These are phyloP conservation scores for Stenotaenia linearis DNA, from an alignment of 2,888 invertebrate species.

Conservation along the genomic window DNA sequence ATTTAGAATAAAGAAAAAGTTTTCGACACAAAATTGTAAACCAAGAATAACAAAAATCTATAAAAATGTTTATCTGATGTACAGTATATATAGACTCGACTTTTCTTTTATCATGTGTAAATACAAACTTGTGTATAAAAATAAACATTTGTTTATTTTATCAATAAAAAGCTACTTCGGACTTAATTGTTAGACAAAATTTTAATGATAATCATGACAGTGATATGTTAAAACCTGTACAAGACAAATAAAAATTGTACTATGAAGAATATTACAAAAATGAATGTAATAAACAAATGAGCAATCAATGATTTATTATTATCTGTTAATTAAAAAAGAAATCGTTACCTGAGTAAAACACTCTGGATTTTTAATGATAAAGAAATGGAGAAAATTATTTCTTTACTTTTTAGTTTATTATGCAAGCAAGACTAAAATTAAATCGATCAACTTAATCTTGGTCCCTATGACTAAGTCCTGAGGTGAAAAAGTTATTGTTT, in stretches of 20 bases:
- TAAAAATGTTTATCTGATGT: not conserved
- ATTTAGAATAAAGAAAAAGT: not conserved
- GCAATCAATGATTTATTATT: not conserved
- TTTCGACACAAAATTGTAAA: not conserved
- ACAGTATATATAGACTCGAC: not conserved
- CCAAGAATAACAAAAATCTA: not conserved
- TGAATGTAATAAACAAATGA: not conserved
- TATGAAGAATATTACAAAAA: not conserved
- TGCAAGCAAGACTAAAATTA: not conserved
- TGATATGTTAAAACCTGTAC: not conserved
- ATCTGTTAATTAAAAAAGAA: not conserved
- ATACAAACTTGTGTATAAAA: constrained; percentile 5
- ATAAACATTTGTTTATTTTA: not conserved
- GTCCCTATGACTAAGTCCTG: not conserved
- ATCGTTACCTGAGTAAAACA: not conserved
- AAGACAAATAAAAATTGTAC: not conserved
- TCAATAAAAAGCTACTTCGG: not conserved
- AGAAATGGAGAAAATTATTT: not conserved
- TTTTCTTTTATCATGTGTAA: constrained; percentile 7
- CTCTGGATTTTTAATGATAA: not conserved
- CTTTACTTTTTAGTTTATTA: not conserved
- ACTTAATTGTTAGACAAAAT: not conserved
- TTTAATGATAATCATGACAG: not conserved
- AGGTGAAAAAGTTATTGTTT: not conserved
- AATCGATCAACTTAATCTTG: not conserved